A percentile compares a stretch with the other conserved stretches of the same genome.
Conservation (phyloP, 2,888 invertebrate genomes). For the Drosophila buzzatii region DNA sequence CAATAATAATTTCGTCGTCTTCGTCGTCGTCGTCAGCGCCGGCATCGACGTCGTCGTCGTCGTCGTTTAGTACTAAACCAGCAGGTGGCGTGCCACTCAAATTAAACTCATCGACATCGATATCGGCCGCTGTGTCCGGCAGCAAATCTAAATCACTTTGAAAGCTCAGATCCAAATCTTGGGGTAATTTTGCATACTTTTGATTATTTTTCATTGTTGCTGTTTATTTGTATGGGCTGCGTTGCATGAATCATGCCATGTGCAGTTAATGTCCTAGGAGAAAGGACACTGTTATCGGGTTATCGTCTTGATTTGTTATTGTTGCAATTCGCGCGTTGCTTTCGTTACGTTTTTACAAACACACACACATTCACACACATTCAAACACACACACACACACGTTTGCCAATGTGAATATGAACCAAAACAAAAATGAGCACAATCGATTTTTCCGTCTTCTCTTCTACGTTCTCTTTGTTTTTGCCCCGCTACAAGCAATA, state of each 20-base stretch:
- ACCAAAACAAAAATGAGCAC: slow-evolving; percentile 80
- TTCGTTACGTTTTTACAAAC: slow-evolving; percentile 16
- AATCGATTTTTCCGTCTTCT: slow-evolving; percentile 82
- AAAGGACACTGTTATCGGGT: slow-evolving; percentile 46
- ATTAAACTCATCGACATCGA: slow-evolving; percentile 68
- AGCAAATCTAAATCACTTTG: slow-evolving; percentile 81
- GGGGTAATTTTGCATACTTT: slow-evolving; percentile 85
- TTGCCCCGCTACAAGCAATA: slow-evolving; percentile 37
- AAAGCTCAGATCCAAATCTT: slow-evolving; percentile 85
- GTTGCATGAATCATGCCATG: slow-evolving; percentile 67
- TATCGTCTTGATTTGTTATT: slow-evolving; percentile 51
- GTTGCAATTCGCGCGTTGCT: slow-evolving; percentile 41
- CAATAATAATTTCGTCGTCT: slow-evolving; percentile 82
- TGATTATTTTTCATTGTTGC: slow-evolving; percentile 84
- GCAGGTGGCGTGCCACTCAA: slow-evolving; percentile 63
- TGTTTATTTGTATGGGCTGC: slow-evolving; percentile 29
- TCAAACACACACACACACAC: slow-evolving; percentile 5
- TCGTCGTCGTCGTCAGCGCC: slow-evolving; percentile 72
- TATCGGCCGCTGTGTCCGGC: slow-evolving; percentile 78
- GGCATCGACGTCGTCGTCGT: slow-evolving; percentile 64
- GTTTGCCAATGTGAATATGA: slow-evolving; percentile 31
- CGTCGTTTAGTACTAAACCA: slow-evolving; percentile 56
- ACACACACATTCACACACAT: slow-evolving; percentile 4
- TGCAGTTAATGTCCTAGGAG: slow-evolving; percentile 29
- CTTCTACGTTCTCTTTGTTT: slow-evolving; percentile 35